Evolutionary conservation across 2,888 invertebrate species (phyloP).

Genomic region (Aspidiotus destructor): DNA sequence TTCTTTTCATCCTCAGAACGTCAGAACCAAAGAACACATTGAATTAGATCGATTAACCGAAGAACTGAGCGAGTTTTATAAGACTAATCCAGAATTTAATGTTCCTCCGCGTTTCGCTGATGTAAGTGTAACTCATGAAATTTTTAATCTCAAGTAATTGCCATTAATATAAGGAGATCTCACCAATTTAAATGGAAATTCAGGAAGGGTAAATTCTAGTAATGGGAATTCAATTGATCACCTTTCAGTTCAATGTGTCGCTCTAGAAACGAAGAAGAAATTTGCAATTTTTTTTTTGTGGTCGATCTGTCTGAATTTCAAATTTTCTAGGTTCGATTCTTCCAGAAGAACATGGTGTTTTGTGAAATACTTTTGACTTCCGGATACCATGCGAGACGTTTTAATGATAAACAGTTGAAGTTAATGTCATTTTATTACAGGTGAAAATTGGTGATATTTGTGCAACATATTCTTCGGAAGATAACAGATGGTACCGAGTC

Average conservation of each 20-base stretch:
- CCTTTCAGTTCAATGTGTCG: too few species aligned
- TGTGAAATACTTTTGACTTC: too few species aligned
- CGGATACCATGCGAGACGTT: too few species aligned
- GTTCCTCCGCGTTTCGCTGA: not conserved
- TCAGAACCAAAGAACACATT: slow-evolving; percentile 18
- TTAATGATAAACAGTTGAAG: too few species aligned
- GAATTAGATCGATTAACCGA: slow-evolving; percentile 23
- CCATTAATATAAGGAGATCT: not conserved
- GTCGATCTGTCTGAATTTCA: too few species aligned
- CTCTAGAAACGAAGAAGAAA: too few species aligned
- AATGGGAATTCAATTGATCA: too few species aligned
- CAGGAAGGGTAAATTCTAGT: too few species aligned
- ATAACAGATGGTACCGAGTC: slow-evolving; percentile 20
- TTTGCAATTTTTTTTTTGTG: not conserved
- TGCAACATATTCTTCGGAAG: not conserved
- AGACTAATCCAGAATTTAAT: slow-evolving; percentile 6
- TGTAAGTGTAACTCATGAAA: not conserved
- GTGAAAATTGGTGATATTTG: slow-evolving; percentile 17
- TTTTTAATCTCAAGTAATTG: not conserved
- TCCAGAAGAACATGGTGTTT: not conserved
- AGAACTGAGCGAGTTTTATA: slow-evolving; percentile 15
- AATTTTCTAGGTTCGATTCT: not conserved
- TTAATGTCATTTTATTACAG: slow-evolving; percentile 5
- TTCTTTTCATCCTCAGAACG: not conserved
- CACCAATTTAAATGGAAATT: too few species aligned